Evolutionary conservation across 2,113 vertebrate genomes (phyloP).

Genomic region (Eretmochelys imbricata): DNA sequence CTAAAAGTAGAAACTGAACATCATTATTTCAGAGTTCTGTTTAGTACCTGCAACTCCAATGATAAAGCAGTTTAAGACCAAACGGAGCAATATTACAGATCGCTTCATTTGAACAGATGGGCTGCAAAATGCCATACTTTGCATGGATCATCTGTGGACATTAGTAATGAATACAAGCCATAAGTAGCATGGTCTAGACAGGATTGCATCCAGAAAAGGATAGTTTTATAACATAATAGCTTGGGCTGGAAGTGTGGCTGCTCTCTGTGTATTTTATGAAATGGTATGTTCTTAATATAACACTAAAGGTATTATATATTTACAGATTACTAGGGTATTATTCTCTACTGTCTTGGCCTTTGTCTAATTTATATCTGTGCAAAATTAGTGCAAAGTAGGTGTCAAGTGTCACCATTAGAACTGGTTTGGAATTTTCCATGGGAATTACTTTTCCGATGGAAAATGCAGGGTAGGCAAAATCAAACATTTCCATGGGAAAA

Average conservation of each 20-base stretch:
- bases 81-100: slow-evolving; percentile 74
- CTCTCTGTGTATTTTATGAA: neutral
- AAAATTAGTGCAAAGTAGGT: neutral
- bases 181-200: slow-evolving; percentile 56
- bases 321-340: slow-evolving; percentile 37
- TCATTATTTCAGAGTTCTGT: slow-evolving; percentile 78
- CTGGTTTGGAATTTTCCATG: neutral
- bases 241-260: slow-evolving; percentile 1
- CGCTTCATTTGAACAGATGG: slow-evolving; percentile 77
- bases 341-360: neutral
- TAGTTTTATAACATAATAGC: slow-evolving; percentile 52
- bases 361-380: neutral
- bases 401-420: slow-evolving; percentile 2
- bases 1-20: slow-evolving; percentile 76
- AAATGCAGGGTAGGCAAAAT: neutral
- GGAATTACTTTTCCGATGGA: slow-evolving; percentile 6
- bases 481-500: neutral
- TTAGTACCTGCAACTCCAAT: slow-evolving; percentile 71
- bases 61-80: slow-evolving; percentile 61
- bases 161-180: slow-evolving; percentile 62
- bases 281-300: neutral
- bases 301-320: neutral
- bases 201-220: slow-evolving; percentile 53
- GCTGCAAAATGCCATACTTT: slow-evolving; percentile 75
- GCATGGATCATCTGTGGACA: slow-evolving; percentile 74